A percentile compares a stretch with the other conserved stretches of the same genome.
These are phyloP conservation scores for Scaptomyza montana DNA, from an alignment of 1,140 invertebrate species.

Conservation along the genomic window DNA sequence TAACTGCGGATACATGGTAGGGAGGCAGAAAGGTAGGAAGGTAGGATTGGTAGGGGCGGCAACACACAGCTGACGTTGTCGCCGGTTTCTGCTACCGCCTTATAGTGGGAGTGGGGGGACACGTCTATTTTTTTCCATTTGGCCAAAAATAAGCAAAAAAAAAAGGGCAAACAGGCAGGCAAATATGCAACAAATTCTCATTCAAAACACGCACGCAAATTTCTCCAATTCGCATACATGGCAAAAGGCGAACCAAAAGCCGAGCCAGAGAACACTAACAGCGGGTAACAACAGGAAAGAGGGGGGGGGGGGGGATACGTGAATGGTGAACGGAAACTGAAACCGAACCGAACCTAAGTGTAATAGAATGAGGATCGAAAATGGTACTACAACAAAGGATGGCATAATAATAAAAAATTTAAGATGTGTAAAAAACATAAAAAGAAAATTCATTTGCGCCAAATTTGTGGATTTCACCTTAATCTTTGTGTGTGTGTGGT, in stretches of 20 bases:
- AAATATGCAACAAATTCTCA: slow-evolving; percentile 82
- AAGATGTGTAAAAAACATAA: slow-evolving; percentile 83
- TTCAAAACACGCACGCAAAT: slow-evolving; percentile 82
- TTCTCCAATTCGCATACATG: slow-evolving; percentile 77
- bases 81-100: slow-evolving; percentile 22
- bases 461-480: slow-evolving; percentile 82
- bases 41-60: too few relatives aligned
- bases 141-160: slow-evolving; percentile 56
- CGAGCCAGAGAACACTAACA: neutral
- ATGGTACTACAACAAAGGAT: slow-evolving; percentile 80
- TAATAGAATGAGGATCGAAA: slow-evolving; percentile 81
- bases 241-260: slow-evolving; percentile 5
- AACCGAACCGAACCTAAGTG: slow-evolving; percentile 55
- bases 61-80: slow-evolving; percentile 18
- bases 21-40: too few relatives aligned
- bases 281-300: neutral
- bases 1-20: slow-evolving; percentile 44
- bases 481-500: slow-evolving; percentile 57
- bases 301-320: neutral
- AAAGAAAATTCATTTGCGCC: slow-evolving; percentile 82
- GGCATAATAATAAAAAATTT: slow-evolving; percentile 83
- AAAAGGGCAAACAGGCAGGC: slow-evolving; percentile 46
- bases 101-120: slow-evolving; percentile 15
- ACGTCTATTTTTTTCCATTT: slow-evolving; percentile 82
- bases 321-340: slow-evolving; percentile 13